These are phyloP conservation scores for Sialis lutaria DNA, from an alignment of 2,888 invertebrate species.

Conservation along the genomic window DNA sequence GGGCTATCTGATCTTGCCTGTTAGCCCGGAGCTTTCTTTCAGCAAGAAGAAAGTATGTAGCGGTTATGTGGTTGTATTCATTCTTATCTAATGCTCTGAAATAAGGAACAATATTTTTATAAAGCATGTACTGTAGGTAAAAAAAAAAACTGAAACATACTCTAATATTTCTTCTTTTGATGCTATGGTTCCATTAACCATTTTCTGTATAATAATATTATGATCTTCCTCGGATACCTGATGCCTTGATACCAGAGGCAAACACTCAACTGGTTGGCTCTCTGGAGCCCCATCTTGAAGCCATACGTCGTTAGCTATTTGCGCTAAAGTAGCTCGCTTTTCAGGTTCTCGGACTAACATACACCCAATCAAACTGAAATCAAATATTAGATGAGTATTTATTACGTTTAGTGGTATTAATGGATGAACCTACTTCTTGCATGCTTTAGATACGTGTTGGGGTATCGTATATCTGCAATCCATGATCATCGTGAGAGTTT, in stretches of 20 bases:
- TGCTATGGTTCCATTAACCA: conserved; percentile 91
- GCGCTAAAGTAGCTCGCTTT: conserved; percentile 69
- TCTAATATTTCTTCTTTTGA: conserved; percentile 85
- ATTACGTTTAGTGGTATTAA: background rate
- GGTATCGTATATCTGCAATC: conserved; percentile 96
- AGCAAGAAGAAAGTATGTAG: conserved; percentile 91
- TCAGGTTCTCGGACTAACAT: conserved; percentile 93
- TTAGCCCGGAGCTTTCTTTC: conserved; percentile 76
- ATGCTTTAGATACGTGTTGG: conserved; percentile 66
- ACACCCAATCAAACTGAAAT: conserved; percentile 60
- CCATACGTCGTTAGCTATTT: conserved; percentile 82
- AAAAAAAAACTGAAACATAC: conserved; percentile 28
- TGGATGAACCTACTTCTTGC: conserved; percentile 44
- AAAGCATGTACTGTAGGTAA: no score
- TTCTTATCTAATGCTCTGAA: conserved; percentile 77
- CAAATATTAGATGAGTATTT: background rate
- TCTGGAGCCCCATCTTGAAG: conserved; percentile 37
- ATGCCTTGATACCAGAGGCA: conserved; percentile 76
- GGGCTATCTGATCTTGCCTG: conserved; percentile 42
- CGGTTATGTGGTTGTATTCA: conserved; percentile 96
- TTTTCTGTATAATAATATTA: conserved; percentile 79
- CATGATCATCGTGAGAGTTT: conserved; percentile 98
- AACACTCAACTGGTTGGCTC: conserved; percentile 34
- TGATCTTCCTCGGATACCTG: conserved; percentile 87
- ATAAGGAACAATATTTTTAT: background rate